Percentiles rank a stretch among this genome's conserved stretches.
phyloP scores from a whole-genome alignment of 2,888 invertebrate genomes.

The Trichopria drosophilae region DNA sequence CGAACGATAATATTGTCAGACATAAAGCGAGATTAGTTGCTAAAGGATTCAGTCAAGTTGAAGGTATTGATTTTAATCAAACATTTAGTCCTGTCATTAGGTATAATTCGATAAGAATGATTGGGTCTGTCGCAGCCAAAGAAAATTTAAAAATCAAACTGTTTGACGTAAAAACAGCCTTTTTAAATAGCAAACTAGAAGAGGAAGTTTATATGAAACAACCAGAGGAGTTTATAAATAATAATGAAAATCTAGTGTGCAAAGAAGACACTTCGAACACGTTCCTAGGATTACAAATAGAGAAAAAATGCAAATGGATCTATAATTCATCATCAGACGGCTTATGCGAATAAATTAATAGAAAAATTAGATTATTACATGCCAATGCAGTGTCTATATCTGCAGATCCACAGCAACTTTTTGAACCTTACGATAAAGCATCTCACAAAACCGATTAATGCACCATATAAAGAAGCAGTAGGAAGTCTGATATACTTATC shows the following conservation, averaged over 20 bases:
- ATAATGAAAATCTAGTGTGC: background rate
- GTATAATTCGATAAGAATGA: conserved; percentile 6
- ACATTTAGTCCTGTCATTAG: background rate
- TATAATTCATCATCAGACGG: no score
- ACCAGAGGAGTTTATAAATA: background rate
- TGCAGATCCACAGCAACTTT: no score
- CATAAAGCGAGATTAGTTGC: conserved; percentile 2
- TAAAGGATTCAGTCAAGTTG: background rate
- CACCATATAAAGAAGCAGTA: no score
- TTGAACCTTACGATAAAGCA: no score
- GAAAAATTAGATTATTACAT: no score
- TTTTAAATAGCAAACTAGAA: conserved; percentile 5
- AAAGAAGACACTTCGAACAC: no score
- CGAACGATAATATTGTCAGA: background rate
- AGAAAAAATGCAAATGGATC: no score
- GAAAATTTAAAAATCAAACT: background rate
- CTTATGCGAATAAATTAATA: no score
- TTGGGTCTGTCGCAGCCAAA: conserved; percentile 2
- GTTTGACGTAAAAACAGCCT: conserved; percentile 15
- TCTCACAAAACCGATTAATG: no score
- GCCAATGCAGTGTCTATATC: no score
- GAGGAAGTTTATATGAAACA: conserved; percentile 16
- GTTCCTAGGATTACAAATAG: no score
- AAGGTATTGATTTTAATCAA: conserved; percentile 2
- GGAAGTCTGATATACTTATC: background rate